phyloP scores from a whole-genome alignment of 1,140 invertebrate genomes.

The Notospermus geniculatus region DNA sequence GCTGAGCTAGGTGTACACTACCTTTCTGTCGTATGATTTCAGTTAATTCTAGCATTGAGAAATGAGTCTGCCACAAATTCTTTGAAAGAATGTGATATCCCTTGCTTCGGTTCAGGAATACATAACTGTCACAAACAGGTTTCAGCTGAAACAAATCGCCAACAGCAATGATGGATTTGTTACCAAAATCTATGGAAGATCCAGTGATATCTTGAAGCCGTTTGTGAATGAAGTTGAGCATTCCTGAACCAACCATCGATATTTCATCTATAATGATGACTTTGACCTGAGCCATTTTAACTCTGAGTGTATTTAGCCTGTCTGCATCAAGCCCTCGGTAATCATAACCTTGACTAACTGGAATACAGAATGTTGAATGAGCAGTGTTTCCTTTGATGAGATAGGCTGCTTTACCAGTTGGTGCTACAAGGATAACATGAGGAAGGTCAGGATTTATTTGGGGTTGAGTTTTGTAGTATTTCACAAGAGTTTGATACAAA shows the following conservation, averaged over 20 bases:
- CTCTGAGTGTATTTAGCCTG: slow-evolving; percentile 21
- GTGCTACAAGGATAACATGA: slow-evolving; percentile 22
- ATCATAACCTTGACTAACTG: slow-evolving; percentile 9
- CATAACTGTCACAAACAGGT: slow-evolving; percentile 30
- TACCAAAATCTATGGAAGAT: slow-evolving; percentile 21
- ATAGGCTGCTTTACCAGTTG: slow-evolving; percentile 28
- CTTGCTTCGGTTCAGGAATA: slow-evolving; percentile 22
- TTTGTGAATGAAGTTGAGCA: slow-evolving; percentile 26
- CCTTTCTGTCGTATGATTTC: slow-evolving; percentile 33
- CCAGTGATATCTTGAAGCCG: slow-evolving; percentile 23
- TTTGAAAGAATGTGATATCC: slow-evolving; percentile 19
- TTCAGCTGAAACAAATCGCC: slow-evolving; percentile 31
- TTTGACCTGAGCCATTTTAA: slow-evolving; percentile 5
- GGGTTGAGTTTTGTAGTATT: slow-evolving; percentile 19
- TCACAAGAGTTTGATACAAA: slow-evolving; percentile 21
- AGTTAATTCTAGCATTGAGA: slow-evolving; percentile 27
- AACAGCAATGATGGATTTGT: slow-evolving; percentile 25
- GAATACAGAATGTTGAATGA: slow-evolving; percentile 26
- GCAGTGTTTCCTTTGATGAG: slow-evolving; percentile 25
- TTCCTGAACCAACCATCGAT: slow-evolving; percentile 31
- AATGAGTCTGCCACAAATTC: slow-evolving; percentile 26
- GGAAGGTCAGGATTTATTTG: slow-evolving; percentile 21
- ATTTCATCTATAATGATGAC: slow-evolving; percentile 30
- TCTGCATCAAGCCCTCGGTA: slow-evolving; percentile 26
- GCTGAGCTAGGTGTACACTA: slow-evolving; percentile 19